A percentile compares a stretch with the other conserved stretches of the same genome.
phyloP scores from a whole-genome alignment of 2,113 vertebrate species.

The Lanius ludovicianus region DNA sequence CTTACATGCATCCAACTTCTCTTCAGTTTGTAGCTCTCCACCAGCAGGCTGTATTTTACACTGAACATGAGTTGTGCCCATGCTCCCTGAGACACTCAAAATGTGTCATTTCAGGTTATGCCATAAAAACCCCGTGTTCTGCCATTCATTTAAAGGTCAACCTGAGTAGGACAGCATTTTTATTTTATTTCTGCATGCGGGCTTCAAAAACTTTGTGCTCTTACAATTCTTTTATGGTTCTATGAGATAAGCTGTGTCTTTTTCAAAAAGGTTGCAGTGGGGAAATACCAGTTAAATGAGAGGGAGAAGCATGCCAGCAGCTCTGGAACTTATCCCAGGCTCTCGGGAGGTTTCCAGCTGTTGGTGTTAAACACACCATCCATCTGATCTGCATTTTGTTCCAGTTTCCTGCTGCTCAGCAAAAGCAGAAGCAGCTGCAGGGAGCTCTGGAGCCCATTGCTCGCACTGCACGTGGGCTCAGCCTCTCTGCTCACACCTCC shows the following conservation, averaged over 20 bases:
- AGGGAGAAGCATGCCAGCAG: neutral
- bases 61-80: neutral
- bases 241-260: neutral
- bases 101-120: neutral
- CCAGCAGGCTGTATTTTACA: neutral
- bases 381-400: neutral
- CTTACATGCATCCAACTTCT: neutral
- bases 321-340: constrained; percentile 42
- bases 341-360: constrained; percentile 25
- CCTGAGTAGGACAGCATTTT: neutral
- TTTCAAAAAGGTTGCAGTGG: neutral
- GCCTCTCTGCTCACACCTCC: neutral
- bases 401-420: neutral
- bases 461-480: neutral
- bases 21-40: neutral
- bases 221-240: neutral
- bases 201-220: neutral
- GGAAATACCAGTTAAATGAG: constrained; percentile 23
- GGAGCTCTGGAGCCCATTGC: neutral
- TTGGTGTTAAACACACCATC: constrained; percentile 1
- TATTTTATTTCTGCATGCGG: neutral
- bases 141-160: constrained; percentile 33
- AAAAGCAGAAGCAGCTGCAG: neutral
- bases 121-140: neutral
- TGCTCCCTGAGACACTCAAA: neutral